Base-by-base conservation (phyloP, 2,888 invertebrate genomes). In the Cistogaster globosa region DNA sequence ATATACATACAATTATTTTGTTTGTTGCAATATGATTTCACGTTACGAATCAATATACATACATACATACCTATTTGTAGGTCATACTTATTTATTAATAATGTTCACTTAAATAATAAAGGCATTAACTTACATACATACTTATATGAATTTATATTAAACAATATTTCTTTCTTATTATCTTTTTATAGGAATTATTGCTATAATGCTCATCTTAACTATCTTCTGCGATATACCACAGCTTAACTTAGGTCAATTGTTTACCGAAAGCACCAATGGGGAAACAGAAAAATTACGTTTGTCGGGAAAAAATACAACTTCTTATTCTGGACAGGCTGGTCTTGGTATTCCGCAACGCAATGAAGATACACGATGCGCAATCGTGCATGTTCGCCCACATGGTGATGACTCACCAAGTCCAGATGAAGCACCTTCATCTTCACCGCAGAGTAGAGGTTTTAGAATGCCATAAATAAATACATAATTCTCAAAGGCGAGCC, bases 171-270 rank as follows among this genome's bases (percentile, higher is more conserved):
- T 53, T 16, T 26, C 12, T 3, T 16, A 20, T 32, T 26, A 5
- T 20, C 36, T 63, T 32, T 20, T 72, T 89, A 89, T 95, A 90
- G 97, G 97, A 45, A 94, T 97, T 86, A 95, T 96, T 20, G 96
- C 96, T 93, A 95, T 97, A 94, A 97, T 97, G 96, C 93, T 97
- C 88, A 95, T 96, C 16, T 93, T 97, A 90, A 96, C 97, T 2
- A 96, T 97, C 36, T 96, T 97, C 93, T 97, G 97, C 93, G 97
- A 97, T 92, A 97, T 98, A 88, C 97, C 97, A 6, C 97, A 97
- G 93, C 93, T 97, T 88, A 97, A 97, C 92, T 93, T 97, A 81
- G 96, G 97, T 87, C 94, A 95, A 84, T 94, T 97, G 58, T 97
- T 97, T 92, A 95, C 96, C 67, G 94, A 95, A 86, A 93, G 93